Base-by-base conservation (phyloP, 2,113 vertebrate species). In the Podarcis muralis region DNA sequence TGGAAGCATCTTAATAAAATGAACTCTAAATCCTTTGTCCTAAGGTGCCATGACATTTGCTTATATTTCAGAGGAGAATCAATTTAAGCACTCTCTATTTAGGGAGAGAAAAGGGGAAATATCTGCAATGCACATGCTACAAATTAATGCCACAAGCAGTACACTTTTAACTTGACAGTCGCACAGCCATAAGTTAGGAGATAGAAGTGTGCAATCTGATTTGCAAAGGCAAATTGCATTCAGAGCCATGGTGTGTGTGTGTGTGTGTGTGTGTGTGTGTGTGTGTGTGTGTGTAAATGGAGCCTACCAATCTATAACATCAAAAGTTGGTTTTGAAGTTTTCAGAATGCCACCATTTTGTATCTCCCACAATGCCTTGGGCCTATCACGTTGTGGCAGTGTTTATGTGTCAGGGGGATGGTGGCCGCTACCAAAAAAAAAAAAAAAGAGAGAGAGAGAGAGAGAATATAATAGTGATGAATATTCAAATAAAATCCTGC, bases 1-100 rank as follows among this genome's bases (percentile, higher is more conserved):
- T 88, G 77, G 35, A 76, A 87, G 22, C 89, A 95, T 90, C 77
- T 89, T 90, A 92, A 85, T 84, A 91, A 93, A 91, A 84, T 78
- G 90, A 92, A 90, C 59, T 84, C 81, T 91, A 86, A 86, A 87
- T 88, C 43, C 71, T 83, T 87, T 90, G 35, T 90, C 22, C 71
- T 88, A 81, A 8, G 15, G 5, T 89, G 5, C 80, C 91, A 30
- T 77, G 81, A 84, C 48, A 92, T 89, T 90, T 91, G 6, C 90
- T 92, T 93, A 35, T 87, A 40, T 22, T 88, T 86, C 22, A 84
- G 11, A 3, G 20, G 40, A 27, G 57, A 86, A 48, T 78, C 57
- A 32, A 32, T 93, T 95, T 84, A 92, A 94, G 90, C 4, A 88
- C 0, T 7, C n/a, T 25, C 11, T 57, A 40, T 68, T 88, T 84